These are phyloP conservation scores for Salmo trutta DNA, from an alignment of 2,797 vertebrate species.

Conservation along the genomic window DNA sequence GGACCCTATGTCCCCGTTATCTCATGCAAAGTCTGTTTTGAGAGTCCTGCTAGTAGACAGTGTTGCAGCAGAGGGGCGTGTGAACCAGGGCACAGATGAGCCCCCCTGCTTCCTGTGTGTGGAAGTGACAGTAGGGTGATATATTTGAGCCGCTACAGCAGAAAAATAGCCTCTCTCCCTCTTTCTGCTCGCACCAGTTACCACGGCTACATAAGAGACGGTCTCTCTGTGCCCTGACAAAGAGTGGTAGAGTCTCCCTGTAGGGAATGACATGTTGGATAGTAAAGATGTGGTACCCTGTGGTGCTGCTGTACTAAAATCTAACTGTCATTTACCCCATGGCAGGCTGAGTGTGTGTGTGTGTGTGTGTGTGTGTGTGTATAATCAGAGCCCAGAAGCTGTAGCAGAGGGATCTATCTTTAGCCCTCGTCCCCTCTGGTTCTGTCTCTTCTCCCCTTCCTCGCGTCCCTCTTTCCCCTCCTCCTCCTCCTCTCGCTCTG, in stretches of 20 bases:
- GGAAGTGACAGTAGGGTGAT: neutral
- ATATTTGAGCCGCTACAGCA: neutral
- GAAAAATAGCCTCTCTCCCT: neutral
- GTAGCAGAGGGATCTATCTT: constrained; percentile 3
- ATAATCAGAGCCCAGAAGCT: constrained; percentile 1
- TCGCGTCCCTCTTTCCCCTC: neutral
- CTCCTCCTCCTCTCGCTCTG: neutral
- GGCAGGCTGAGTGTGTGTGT: neutral
- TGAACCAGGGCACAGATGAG: neutral
- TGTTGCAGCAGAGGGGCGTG: neutral
- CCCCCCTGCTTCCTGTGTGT: neutral
- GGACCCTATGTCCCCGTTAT: neutral
- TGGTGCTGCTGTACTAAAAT: too few species aligned
- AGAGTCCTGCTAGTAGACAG: neutral
- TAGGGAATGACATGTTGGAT: too few species aligned
- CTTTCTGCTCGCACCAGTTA: neutral
- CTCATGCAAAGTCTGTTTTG: neutral
- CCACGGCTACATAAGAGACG: neutral
- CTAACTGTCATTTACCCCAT: neutral
- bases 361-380: neutral
- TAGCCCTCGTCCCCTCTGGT: neutral
- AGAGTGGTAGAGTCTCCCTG: too few species aligned
- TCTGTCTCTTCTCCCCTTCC: neutral
- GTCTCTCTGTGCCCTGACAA: too few species aligned
- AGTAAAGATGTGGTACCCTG: too few species aligned